Percentiles rank a stretch among this genome's conserved stretches.
Evolutionary conservation across 2,888 invertebrate species (phyloP).

Genomic region (Nomada lathburiana): DNA sequence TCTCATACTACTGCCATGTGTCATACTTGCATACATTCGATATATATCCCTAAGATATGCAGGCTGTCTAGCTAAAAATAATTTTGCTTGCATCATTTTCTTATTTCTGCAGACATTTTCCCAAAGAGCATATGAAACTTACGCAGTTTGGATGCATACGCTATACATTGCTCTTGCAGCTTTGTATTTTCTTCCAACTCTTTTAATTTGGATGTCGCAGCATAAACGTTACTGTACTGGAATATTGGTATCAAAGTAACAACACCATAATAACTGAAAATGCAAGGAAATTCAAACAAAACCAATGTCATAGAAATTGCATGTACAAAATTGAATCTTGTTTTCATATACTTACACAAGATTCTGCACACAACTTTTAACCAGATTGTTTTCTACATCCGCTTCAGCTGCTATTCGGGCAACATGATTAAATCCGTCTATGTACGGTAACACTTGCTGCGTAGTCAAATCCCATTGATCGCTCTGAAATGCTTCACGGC

Average conservation of each 20-base stretch:
- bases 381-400: conserved; percentile 96
- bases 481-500: conserved; percentile 87
- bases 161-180: conserved; percentile 90
- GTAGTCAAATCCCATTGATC: conserved; percentile 98
- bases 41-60: conserved; percentile 90
- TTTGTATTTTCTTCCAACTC: conserved; percentile 88
- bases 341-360: conserved; percentile 87
- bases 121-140: conserved; percentile 73
- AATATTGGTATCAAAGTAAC: conserved; percentile 92
- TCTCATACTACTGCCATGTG: conserved; percentile 90
- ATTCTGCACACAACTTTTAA: conserved; percentile 97
- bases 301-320: not conserved
- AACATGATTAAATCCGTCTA: conserved; percentile 97
- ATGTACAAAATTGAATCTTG: conserved; percentile 4
- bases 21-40: conserved; percentile 91
- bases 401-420: conserved; percentile 95
- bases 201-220: conserved; percentile 90
- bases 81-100: not conserved
- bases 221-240: conserved; percentile 94
- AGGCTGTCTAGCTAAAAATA: conserved; percentile 86
- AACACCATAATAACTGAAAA: conserved; percentile 88
- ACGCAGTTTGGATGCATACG: conserved; percentile 90
- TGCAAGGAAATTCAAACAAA: conserved; percentile 30
- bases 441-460: conserved; percentile 94
- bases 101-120: not conserved